These are phyloP conservation scores for Gymnoscelis rufifasciata DNA, from an alignment of 2,888 invertebrate species.

Conservation along the genomic window DNA sequence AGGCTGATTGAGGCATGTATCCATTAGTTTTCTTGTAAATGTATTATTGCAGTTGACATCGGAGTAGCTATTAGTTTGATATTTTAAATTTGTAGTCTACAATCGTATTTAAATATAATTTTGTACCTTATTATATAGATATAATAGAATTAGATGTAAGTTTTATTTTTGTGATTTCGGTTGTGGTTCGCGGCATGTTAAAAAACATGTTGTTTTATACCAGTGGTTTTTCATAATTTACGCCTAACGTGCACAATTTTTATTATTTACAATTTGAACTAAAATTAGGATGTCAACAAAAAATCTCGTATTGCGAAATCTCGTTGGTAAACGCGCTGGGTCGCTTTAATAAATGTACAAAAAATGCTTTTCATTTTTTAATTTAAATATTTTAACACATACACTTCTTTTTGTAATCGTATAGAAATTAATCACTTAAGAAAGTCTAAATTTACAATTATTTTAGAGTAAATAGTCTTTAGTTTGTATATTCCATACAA, in stretches of 20 bases:
- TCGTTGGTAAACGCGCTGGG: conserved; percentile 7
- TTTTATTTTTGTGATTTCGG: neutral
- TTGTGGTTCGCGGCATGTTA: neutral
- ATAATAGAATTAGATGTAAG: neutral
- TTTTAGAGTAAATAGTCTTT: conserved; percentile 11
- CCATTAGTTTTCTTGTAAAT: neutral
- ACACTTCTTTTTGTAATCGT: conserved; percentile 16
- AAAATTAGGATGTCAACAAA: neutral
- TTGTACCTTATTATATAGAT: neutral
- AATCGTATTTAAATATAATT: neutral
- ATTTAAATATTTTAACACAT: no score
- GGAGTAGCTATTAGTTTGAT: neutral
- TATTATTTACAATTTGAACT: neutral
- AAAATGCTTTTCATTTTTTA: neutral
- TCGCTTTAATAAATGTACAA: neutral
- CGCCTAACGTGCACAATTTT: conserved; percentile 5
- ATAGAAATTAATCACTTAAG: conserved; percentile 8
- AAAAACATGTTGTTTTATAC: neutral
- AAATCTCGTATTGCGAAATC: conserved; percentile 3
- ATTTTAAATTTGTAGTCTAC: neutral
- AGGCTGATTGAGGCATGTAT: conserved; percentile 1
- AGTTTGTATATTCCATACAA: conserved; percentile 24
- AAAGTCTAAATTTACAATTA: conserved; percentile 10
- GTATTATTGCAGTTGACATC: neutral
- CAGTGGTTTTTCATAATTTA: conserved; percentile 3